Evolutionary conservation across 2,797 vertebrate genomes (phyloP), one percentile per base, ranked within the genome.

Genomic region (Lepilemur ruficaudatus): DNA sequence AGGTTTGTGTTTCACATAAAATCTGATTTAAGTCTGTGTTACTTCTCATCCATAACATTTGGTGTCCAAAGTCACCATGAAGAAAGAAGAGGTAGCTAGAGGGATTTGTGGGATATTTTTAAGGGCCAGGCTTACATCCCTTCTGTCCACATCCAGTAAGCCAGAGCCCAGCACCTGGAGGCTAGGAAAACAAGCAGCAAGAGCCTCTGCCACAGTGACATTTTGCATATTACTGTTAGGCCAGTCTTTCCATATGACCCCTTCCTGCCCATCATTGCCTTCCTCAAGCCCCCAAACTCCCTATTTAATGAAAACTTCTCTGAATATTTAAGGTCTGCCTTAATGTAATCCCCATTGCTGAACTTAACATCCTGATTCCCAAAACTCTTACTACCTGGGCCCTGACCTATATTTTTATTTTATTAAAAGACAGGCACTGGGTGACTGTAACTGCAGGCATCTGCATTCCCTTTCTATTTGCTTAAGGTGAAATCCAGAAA

Each of bases 231-330:
- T 30, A 61, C 57, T 35, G 0, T 85, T 91, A 82, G 32, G 22
- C 73, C 41, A 52, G 6, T 59, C 72, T 84, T 93, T 95, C 30
- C 48, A 82, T 25, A 32, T 70, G 48, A 23, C 20, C 38, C 15
- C 32, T 93, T 81, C 48, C 41, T 90, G 78, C 25, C 61, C 72
- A 91, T 59, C 50, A 73, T 38, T 89, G 2, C 75, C 50, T 93
- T 95, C 85, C 50, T 84, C 59, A 41, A 70, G 50, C 88, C 70
- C n/a, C 78, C 90, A 95, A 84, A 63, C 55, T 92, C 89, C 67
- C 57, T 84, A 7, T 43, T 96, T 65, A 80, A 59, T 75, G 35
- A 70, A 90, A 67, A 48, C 17, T 15, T 90, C 52, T 65, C 35
- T 70, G 23, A 67, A 89, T 91, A 41, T 55, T 79, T 94, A 61